Base-by-base conservation (phyloP, 2,113 vertebrate genomes). In the Sakesphorus luctuosus region DNA sequence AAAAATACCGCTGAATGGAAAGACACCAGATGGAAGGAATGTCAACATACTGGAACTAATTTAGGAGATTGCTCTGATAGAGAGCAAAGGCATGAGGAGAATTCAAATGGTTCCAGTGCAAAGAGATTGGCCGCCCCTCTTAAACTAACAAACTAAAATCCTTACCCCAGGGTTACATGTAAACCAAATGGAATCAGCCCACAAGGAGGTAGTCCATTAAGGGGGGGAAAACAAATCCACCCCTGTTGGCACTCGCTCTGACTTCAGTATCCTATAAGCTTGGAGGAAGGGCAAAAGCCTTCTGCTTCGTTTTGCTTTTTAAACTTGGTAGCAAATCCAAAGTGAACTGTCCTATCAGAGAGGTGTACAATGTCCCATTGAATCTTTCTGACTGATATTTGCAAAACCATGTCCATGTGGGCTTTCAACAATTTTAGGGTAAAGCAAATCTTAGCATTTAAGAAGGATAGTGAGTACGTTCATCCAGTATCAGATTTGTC, bases 31-130 rank as follows among this genome's bases (percentile, higher is more conserved):
- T 95, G 90, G 97, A 96, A 97, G 93, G 96, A 96, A 97, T 93
- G 96, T 97, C 96, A 96, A 96, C 94, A 94, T 93, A 97, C 97
- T 95, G 97, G 95, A 97, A 96, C 95, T 97, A 94, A 97, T 97
- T 97, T 97, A 97, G 96, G 89, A 97, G 96, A 95, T 94, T 93
- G 92, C 89, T 96, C 96, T 95, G 94, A 96, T 92, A 90, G 96
- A 97, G 84, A 94, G 92, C 90, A 90, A 96, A 97, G 96, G 93
- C 92, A 97, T 87, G 93, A 95, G 79, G 97, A 97, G 93, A 97
- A 96, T 97, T 97, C 96, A 86, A 66, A 95, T 90, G 67, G 96
- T 92, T 96, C 91, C 87, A 90, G 75, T 81, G 87, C 55, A 26
- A 94, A 94, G 94, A 82, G 90, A 61, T 94, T 94, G 91, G 92